These are phyloP conservation scores for Chauna torquata DNA, from an alignment of 2,113 vertebrate species.

Conservation along the genomic window DNA sequence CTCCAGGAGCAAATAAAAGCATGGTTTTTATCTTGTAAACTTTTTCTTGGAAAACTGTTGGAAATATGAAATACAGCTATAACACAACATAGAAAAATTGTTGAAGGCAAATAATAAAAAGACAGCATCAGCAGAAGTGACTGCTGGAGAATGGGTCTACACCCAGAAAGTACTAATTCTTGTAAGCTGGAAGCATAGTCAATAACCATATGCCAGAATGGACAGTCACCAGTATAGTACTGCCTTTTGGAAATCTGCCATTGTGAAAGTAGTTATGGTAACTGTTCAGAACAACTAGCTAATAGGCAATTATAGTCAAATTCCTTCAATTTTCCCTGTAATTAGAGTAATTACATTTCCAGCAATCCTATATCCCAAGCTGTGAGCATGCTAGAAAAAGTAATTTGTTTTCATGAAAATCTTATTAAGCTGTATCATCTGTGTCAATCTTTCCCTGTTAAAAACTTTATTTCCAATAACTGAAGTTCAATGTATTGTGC, in stretches of 20 bases:
- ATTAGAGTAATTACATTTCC: background rate
- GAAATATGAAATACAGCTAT: background rate
- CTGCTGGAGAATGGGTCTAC: background rate
- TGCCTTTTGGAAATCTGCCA: background rate
- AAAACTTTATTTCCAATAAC: conserved; percentile 25
- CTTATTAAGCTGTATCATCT: background rate
- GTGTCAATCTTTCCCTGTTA: background rate
- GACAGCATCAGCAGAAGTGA: background rate
- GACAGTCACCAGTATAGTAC: background rate
- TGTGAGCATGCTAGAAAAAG: background rate
- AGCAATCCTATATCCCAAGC: background rate
- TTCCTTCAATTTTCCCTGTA: conserved; percentile 13
- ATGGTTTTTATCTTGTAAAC: background rate
- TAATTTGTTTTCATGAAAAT: conserved; percentile 20
- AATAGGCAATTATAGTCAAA: background rate
- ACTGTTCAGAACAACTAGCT: background rate
- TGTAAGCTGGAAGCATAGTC: background rate
- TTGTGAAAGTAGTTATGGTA: background rate
- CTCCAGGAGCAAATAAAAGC: background rate
- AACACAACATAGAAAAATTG: background rate
- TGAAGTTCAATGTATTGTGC: background rate
- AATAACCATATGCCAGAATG: background rate
- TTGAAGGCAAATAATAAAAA: background rate
- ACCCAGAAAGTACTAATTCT: background rate
- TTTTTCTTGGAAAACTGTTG: background rate